These are phyloP conservation scores for Odocoileus virginianus DNA, from an alignment of 2,113 vertebrate genomes.

Conservation along the genomic window DNA sequence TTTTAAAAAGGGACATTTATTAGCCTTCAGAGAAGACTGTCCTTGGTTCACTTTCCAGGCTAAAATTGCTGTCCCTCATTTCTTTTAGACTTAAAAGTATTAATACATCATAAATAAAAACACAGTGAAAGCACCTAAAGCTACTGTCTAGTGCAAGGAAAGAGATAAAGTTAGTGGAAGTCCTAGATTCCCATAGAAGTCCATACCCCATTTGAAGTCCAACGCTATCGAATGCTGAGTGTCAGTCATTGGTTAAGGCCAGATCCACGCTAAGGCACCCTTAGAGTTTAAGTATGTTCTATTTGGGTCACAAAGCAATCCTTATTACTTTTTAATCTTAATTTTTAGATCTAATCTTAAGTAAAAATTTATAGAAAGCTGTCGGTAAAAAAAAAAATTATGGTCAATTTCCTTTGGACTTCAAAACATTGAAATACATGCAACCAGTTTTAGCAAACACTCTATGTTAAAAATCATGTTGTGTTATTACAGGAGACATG, in stretches of 20 bases:
- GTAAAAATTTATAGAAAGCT: neutral
- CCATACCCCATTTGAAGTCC: neutral
- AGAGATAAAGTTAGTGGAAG: neutral
- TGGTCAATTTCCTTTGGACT: neutral
- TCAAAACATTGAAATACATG: neutral
- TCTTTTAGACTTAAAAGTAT: neutral
- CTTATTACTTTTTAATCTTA: neutral
- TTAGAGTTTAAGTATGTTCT: neutral
- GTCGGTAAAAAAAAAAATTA: neutral
- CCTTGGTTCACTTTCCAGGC: neutral
- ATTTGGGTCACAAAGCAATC: neutral
- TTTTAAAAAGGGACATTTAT: slow-evolving; percentile 24
- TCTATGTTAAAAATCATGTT: neutral
- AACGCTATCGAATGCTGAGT: neutral
- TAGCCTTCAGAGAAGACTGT: slow-evolving; percentile 7
- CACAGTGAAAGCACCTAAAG: neutral
- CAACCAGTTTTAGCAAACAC: neutral
- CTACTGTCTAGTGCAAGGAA: neutral
- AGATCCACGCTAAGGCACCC: neutral
- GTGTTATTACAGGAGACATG: neutral
- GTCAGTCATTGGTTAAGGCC: neutral
- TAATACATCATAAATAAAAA: neutral
- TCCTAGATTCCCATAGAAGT: neutral
- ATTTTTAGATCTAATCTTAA: neutral
- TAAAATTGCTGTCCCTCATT: neutral